Evolutionary conservation across 2,797 vertebrate genomes (phyloP), one percentile per base, ranked within the genome.

Genomic region (Hippopotamyrus pictus): DNA sequence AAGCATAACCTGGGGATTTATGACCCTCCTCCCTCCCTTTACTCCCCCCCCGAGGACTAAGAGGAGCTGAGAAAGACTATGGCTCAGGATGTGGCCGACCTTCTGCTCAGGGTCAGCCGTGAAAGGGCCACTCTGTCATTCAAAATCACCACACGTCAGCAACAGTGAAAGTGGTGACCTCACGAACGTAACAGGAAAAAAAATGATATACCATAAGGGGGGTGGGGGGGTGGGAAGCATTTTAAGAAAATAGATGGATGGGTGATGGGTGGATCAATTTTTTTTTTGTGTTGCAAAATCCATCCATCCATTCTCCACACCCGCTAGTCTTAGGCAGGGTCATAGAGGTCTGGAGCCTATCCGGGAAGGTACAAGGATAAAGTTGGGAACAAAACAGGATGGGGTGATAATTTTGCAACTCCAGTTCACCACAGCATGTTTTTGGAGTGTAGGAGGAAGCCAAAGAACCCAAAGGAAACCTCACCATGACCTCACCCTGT

Each of bases 61-160:
- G 62, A 25, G 37, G 17, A 19, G n/a, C 37, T 22, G 7, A 73
- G 83, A 51, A 57, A 89, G 44, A 33, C 37, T 46, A 89, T 48
- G 41, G 46, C 22, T 33, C 83, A 5, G 59, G 73, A 65, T 9
- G 46, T 14, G 44, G 25, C 44, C 29, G 25, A 89, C 84, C 62
- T 89, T 46, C 89, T 79, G 46, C 83, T 86, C 85, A 87, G 89
- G 84, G 85, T 87, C 85, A 87, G 11, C 65, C 5, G 3, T 53
- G 19, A 89, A 87, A 76, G 48, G 33, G 50, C 59, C 65, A 37
- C 17, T 87, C 84, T 46, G 65, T 89, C 89, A 89, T 73, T 87
- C 65, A 89, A 87, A 89, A 57, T 76, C 84, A 89, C 62, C 86
- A 50, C n/a, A n/a, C 50, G 19, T 86, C 59, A 87, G 62, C 46